phyloP scores from a whole-genome alignment of 2,113 vertebrate species.

The Carassius carassius region DNA sequence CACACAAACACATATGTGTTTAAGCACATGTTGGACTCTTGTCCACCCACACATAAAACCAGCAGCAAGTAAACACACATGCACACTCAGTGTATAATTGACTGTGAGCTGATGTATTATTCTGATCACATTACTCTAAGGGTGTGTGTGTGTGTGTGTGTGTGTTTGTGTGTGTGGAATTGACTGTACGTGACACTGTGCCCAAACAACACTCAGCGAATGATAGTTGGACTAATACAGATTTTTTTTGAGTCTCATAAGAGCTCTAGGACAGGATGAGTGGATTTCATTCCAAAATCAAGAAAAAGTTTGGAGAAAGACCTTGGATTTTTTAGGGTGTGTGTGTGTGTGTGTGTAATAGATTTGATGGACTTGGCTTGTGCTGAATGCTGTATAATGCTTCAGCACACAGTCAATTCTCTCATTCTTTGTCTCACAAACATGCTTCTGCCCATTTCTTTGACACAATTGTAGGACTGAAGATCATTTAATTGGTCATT shows the following conservation, averaged over 20 bases:
- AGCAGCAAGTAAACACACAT: conserved; percentile 1
- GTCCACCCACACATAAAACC: conserved; percentile 31
- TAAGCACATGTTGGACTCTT: not conserved
- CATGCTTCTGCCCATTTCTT: not conserved
- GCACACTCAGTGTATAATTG: conserved; percentile 14
- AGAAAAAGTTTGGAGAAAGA: no score
- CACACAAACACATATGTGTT: not conserved
- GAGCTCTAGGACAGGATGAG: no score
- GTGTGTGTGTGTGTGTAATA: no score
- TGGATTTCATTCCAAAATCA: no score
- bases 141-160: no score
- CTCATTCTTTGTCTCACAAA: conserved; percentile 42
- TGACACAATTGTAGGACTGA: not conserved
- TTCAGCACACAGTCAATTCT: conserved; percentile 37
- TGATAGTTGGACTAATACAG: no score
- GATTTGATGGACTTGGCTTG: conserved; percentile 36
- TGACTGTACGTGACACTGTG: no score
- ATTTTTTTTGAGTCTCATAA: no score
- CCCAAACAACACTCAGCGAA: no score
- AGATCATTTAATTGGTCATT: not conserved
- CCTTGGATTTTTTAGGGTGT: no score
- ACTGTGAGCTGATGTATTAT: conserved; percentile 30
- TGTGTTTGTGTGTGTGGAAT: not conserved
- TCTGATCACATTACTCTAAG: conserved; percentile 35
- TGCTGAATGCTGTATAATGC: conserved; percentile 41